Conservation (phyloP, 1,140 invertebrate genomes). For the Ylistrum balloti region DNA sequence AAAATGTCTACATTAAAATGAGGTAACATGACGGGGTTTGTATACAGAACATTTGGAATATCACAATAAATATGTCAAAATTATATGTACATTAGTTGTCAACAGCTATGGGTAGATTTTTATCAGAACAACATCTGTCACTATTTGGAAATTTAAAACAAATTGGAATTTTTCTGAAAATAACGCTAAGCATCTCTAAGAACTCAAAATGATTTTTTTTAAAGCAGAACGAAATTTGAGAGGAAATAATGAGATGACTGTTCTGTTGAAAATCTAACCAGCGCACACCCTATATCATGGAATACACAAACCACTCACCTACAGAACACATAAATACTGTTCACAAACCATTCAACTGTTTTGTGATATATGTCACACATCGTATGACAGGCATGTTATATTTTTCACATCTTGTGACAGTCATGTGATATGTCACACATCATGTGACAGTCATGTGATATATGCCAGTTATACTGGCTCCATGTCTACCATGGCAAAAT, state of each 20-base stretch:
- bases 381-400: not conserved
- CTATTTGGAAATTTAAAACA: not conserved
- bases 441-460: slow-evolving; percentile 38
- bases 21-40: not conserved
- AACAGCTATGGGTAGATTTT: not conserved
- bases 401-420: not conserved
- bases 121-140: not conserved
- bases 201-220: too few relatives aligned
- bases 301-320: slow-evolving; percentile 16
- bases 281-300: not conserved
- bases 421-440: not conserved
- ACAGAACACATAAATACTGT: slow-evolving; percentile 28
- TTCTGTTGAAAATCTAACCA: not conserved
- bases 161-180: not conserved
- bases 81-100: not conserved
- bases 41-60: slow-evolving; percentile 7
- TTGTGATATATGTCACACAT: not conserved
- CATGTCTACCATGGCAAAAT: slow-evolving; percentile 25
- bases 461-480: slow-evolving; percentile 22
- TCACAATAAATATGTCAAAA: slow-evolving; percentile 40
- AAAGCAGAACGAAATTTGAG: not conserved
- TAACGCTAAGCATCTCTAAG: too few relatives aligned
- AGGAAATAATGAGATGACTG: not conserved
- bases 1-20: not conserved
- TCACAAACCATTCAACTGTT: not conserved